Base-by-base conservation (phyloP, 2,113 vertebrate species). In the Oncorhynchus mykiss region DNA sequence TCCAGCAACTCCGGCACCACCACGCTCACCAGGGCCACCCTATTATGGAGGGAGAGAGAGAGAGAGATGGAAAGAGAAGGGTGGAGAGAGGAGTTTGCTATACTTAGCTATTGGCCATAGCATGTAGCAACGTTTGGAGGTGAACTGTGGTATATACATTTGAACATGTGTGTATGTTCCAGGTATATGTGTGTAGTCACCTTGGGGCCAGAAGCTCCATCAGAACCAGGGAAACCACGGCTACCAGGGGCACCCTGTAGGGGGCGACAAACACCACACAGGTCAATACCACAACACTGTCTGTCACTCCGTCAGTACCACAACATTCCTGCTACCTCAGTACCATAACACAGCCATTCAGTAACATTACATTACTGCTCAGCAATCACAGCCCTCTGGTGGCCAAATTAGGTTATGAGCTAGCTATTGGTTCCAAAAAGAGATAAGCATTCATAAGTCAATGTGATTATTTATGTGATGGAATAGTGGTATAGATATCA, bases 211-310 rank as follows among this genome's bases (percentile, higher is more conserved):
- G 94, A 88, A 24, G 95, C 76, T 71, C 98, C 98, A 85, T 99
- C 98, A 87, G 93, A 75, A 0, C 97, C 98, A 88, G 98, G 97
- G 94, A 99, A 99, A 81, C 98, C 98, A 59, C 98, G 98, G 88
- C 94, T 95, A 67, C 98, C 98, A 2, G 96, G 95, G 78, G 89
- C 93, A 20, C 98, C 98, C 98, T 99, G 80, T 0, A 70, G 27
- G 64, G 67, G 72, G 59, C 92, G 72, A 51, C n/a, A 84, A 75
- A 69, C 27, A 73, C 3, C 9, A 70, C 14, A 27, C 25, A n/a
- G 14, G 3, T 84, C 67, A 83, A 62, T 27, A 16, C 39, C 60
- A 11, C 13, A 60, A 24, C 27, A 48, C 5, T 22, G n/a, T 4
- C 18, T 4, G 54, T 57, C n/a, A 62, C 59, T 62, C 60, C 14